Evolutionary conservation across 2,797 vertebrate species (phyloP).

Genomic region (Acrocephalus scirpaceus): DNA sequence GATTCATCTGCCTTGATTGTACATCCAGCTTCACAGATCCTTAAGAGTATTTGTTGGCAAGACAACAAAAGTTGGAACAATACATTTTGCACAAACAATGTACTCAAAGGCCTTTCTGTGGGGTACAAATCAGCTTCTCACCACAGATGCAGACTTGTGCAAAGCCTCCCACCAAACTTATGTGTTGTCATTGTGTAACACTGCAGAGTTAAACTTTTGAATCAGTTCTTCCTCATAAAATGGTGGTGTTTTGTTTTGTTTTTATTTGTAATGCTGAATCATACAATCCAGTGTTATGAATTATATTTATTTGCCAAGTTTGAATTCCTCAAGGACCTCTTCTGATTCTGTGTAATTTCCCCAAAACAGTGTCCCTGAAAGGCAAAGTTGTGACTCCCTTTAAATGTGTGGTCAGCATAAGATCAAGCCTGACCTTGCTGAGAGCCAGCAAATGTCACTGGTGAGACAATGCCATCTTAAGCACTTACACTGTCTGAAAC

Average conservation of each 20-base stretch:
- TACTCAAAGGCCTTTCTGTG: neutral
- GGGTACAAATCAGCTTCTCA: neutral
- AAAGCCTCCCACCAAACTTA: neutral
- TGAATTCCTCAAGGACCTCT: conserved; percentile 49
- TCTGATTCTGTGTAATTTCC: conserved; percentile 45
- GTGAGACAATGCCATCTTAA: neutral
- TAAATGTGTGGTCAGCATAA: neutral
- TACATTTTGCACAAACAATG: neutral
- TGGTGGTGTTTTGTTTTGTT: neutral
- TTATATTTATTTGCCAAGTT: conserved; percentile 35
- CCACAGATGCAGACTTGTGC: neutral
- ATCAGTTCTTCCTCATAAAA: neutral
- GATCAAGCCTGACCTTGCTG: neutral
- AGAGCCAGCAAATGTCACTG: neutral
- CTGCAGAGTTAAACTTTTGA: neutral
- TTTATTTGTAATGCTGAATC: neutral
- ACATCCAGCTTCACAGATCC: neutral
- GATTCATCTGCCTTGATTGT: neutral
- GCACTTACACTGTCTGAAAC: neutral
- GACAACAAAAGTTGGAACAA: neutral
- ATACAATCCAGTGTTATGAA: neutral
- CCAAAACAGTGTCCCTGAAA: conserved; percentile 49
- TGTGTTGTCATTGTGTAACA: neutral
- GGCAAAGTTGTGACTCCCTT: conserved; percentile 23
- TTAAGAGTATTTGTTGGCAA: neutral